Conservation (phyloP, 64 coral and sea anemone genomes). For the Pachyseris speciosa region DNA sequence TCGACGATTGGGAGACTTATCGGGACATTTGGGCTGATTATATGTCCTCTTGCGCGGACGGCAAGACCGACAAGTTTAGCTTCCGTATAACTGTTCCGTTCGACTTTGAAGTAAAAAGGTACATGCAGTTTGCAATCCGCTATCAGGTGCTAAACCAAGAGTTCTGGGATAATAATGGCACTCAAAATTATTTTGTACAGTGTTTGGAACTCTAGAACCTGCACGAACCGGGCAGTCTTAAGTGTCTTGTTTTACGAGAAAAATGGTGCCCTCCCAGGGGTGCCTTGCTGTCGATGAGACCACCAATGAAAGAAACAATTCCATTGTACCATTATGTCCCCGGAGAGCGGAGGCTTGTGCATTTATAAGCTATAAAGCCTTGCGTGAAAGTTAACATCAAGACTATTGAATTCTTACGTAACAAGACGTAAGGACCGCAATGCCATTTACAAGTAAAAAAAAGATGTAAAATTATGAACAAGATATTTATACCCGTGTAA, state of each 20-base stretch:
- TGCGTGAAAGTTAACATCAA: too few species aligned
- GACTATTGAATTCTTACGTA: too few species aligned
- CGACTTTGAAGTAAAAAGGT: slow-evolving; percentile 23
- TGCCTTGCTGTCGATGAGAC: background rate
- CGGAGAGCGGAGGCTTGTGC: too few species aligned
- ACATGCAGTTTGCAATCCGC: slow-evolving; percentile 67
- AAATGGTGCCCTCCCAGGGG: background rate
- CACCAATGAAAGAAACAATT: too few species aligned
- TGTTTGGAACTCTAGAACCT: background rate
- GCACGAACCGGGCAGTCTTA: background rate
- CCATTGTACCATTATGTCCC: too few species aligned
- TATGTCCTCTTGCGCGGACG: slow-evolving; percentile 54
- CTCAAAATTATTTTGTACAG: slow-evolving; percentile 63
- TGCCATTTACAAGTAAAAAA: too few species aligned
- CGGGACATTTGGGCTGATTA: slow-evolving; percentile 72
- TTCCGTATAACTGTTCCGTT: slow-evolving; percentile 48
- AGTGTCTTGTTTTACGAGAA: background rate
- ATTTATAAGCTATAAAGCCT: too few species aligned
- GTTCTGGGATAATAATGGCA: slow-evolving; percentile 80
- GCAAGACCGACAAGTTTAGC: slow-evolving; percentile 64
- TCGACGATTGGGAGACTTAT: slow-evolving; percentile 42
- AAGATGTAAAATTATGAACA: too few species aligned
- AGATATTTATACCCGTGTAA: too few species aligned
- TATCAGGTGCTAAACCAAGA: slow-evolving; percentile 39
- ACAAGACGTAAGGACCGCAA: too few species aligned